phyloP scores from a whole-genome alignment of 2,888 invertebrate genomes.

The Cataglyphis rosenhaueri region DNA sequence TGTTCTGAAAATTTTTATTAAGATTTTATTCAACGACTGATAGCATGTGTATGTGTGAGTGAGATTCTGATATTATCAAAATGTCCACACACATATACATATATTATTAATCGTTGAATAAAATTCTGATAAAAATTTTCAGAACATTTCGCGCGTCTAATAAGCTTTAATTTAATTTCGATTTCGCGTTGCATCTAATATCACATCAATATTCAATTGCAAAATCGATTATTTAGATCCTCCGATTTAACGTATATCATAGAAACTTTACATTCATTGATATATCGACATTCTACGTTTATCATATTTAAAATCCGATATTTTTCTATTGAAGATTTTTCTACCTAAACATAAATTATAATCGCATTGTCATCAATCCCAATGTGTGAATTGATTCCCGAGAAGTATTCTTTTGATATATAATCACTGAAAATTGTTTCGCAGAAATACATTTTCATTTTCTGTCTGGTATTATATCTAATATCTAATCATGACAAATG shows the following conservation, averaged over 20 bases:
- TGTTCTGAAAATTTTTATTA: neutral
- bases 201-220: constrained; percentile 27
- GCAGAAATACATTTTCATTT: constrained; percentile 50
- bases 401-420: constrained; percentile 46
- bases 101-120: neutral
- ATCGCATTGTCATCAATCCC: constrained; percentile 3
- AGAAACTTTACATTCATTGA: neutral
- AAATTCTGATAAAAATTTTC: neutral
- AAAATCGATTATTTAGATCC: neutral
- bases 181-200: neutral
- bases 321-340: constrained; percentile 24
- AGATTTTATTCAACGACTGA: neutral
- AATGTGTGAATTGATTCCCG: constrained; percentile 25
- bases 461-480: neutral
- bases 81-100: neutral
- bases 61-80: neutral
- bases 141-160: neutral
- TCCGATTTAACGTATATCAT: constrained; percentile 10
- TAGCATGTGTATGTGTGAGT: neutral
- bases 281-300: constrained; percentile 5
- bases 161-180: constrained; percentile 13
- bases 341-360: neutral
- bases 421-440: constrained; percentile 60
- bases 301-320: constrained; percentile 20
- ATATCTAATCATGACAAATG: constrained; percentile 12